Evolutionary conservation across 2,797 vertebrate species (phyloP).

Genomic region (Coluber constrictor): DNA sequence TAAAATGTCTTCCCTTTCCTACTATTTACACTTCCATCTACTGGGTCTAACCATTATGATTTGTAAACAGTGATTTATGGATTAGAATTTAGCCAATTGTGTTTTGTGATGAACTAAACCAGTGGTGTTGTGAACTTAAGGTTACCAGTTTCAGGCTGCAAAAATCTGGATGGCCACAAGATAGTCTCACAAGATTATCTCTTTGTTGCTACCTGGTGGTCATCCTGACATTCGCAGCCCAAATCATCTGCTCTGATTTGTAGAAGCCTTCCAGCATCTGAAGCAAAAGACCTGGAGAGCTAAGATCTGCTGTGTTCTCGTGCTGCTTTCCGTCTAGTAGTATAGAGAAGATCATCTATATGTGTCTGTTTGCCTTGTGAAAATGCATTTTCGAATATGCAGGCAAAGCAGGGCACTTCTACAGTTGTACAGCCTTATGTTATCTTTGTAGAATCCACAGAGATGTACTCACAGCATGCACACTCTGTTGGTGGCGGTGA

Average conservation of each 20-base stretch:
- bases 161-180: background rate
- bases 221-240: background rate
- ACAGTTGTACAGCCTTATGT: slow-evolving; percentile 34
- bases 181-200: background rate
- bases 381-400: background rate
- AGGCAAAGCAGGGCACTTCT: slow-evolving; percentile 26
- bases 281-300: background rate
- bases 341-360: background rate
- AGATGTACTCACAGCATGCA: slow-evolving; percentile 80
- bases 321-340: background rate
- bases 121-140: background rate
- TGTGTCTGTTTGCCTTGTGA: slow-evolving; percentile 13
- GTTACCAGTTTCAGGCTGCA: background rate
- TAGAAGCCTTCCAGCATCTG: background rate
- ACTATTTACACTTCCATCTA: background rate
- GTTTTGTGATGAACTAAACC: background rate
- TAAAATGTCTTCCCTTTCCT: background rate
- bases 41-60: background rate
- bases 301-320: background rate
- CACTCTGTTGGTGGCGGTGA: slow-evolving; percentile 77
- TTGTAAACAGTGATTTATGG: background rate
- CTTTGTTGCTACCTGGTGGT: background rate
- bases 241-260: background rate
- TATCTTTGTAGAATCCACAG: slow-evolving; percentile 79
- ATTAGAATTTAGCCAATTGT: background rate